Evolutionary conservation across 37 sponge, comb jelly and placozoan species (phyloP).

Genomic region (Spongilla lacustris): DNA sequence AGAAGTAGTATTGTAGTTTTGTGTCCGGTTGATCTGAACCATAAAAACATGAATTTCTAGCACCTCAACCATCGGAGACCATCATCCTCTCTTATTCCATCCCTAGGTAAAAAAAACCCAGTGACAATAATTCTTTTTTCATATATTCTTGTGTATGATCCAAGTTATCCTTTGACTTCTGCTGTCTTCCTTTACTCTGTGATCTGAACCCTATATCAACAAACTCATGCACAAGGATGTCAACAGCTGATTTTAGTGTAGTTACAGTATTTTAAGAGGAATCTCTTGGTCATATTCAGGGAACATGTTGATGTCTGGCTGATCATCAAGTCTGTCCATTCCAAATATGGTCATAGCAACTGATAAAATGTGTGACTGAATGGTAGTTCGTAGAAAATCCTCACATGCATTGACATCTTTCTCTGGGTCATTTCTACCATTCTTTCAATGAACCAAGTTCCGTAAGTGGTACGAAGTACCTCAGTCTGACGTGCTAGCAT

Average conservation of each 20-base stretch:
- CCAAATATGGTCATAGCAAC: conserved; percentile 2
- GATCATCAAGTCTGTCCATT: neutral
- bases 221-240: neutral
- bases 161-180: neutral
- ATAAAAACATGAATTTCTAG: conserved; percentile 22
- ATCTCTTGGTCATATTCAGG: neutral
- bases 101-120: neutral
- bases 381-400: neutral
- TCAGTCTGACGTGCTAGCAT: neutral
- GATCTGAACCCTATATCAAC: neutral
- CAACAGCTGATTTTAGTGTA: neutral
- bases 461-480: conserved; percentile 3
- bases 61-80: conserved; percentile 12
- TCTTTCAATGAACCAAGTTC: conserved; percentile 2
- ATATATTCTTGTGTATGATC: neutral
- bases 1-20: too few species aligned
- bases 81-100: conserved; percentile 35
- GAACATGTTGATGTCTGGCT: neutral
- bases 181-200: neutral
- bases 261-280: neutral
- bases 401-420: conserved; percentile 9
- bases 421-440: neutral
- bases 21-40: conserved; percentile 7
- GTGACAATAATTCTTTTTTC: neutral
- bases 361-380: neutral